A percentile compares a stretch with the other conserved stretches of the same genome.
These are phyloP conservation scores for Cynodonichthys magdalenae DNA, from an alignment of 2,797 vertebrate genomes.

Conservation along the genomic window DNA sequence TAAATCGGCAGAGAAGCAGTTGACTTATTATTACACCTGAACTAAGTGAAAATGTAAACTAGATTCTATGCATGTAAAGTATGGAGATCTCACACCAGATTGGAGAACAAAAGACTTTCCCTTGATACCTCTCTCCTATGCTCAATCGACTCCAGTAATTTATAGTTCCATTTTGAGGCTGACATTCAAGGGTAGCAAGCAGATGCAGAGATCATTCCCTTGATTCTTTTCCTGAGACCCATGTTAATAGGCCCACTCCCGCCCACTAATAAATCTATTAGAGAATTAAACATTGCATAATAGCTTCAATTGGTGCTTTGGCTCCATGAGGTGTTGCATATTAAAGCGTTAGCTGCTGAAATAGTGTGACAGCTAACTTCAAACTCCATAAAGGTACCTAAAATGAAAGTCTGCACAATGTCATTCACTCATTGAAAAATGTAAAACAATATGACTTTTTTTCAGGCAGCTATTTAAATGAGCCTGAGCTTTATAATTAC, in stretches of 20 bases:
- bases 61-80: constrained; percentile 31
- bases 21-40: too few species aligned
- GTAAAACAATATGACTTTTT: constrained; percentile 30
- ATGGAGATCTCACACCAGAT: constrained; percentile 17
- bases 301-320: constrained; percentile 54
- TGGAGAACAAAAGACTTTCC: constrained; percentile 30
- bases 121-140: constrained; percentile 41
- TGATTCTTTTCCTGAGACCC: constrained; percentile 38
- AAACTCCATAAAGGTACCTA: constrained; percentile 11
- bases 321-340: constrained; percentile 48
- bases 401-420: constrained; percentile 28
- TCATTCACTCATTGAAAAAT: constrained; percentile 24
- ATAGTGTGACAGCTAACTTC: constrained; percentile 36
- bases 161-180: constrained; percentile 37
- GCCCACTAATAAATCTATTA: constrained; percentile 65
- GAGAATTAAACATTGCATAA: constrained; percentile 53
- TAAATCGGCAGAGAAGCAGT: too few species aligned
- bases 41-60: constrained; percentile 42
- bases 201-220: constrained; percentile 47
- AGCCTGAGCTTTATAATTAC: constrained; percentile 40
- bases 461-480: constrained; percentile 30
- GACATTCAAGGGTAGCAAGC: constrained; percentile 20
- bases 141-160: constrained; percentile 35
- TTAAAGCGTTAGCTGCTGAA: constrained; percentile 46
- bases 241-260: constrained; percentile 43